phyloP scores from a whole-genome alignment of 2,888 invertebrate genomes.

The Hedya salicella region DNA sequence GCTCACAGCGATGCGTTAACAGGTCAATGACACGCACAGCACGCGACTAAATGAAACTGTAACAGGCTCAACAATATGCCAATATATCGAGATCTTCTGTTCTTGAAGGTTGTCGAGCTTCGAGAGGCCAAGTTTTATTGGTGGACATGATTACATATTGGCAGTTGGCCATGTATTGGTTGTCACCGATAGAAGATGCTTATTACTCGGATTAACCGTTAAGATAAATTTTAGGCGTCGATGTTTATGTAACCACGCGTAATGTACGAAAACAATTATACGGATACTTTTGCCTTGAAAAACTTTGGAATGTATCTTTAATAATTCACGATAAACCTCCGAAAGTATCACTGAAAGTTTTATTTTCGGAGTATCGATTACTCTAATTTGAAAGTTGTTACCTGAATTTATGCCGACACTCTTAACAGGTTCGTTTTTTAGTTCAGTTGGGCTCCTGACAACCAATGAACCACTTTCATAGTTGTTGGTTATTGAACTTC shows the following conservation, averaged over 20 bases:
- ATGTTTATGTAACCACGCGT: slow-evolving; percentile 3
- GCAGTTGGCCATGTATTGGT: slow-evolving; percentile 61
- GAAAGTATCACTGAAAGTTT: slow-evolving; percentile 11
- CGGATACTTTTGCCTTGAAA: not conserved
- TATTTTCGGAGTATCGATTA: slow-evolving; percentile 30
- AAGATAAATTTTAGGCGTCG: slow-evolving; percentile 13
- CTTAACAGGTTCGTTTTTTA: slow-evolving; percentile 36
- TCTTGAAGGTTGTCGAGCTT: slow-evolving; percentile 32
- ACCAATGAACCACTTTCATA: slow-evolving; percentile 24
- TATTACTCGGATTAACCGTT: slow-evolving; percentile 25
- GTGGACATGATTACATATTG: slow-evolving; percentile 60
- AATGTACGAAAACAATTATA: not conserved
- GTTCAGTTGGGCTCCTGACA: slow-evolving; percentile 24
- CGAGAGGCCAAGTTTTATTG: slow-evolving; percentile 53
- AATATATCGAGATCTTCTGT: slow-evolving; percentile 54
- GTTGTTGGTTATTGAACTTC: slow-evolving; percentile 17
- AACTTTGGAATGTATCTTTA: not conserved
- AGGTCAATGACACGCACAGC: slow-evolving; percentile 77
- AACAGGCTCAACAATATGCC: slow-evolving; percentile 52
- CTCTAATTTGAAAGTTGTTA: slow-evolving; percentile 35
- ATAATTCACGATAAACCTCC: slow-evolving; percentile 18
- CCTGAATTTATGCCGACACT: slow-evolving; percentile 49
- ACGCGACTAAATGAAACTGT: slow-evolving; percentile 64
- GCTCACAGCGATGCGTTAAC: slow-evolving; percentile 75
- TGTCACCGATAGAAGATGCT: slow-evolving; percentile 46